These are phyloP conservation scores for Cyphomyrus plagiostoma DNA, from an alignment of 2,113 vertebrate species.

Conservation along the genomic window DNA sequence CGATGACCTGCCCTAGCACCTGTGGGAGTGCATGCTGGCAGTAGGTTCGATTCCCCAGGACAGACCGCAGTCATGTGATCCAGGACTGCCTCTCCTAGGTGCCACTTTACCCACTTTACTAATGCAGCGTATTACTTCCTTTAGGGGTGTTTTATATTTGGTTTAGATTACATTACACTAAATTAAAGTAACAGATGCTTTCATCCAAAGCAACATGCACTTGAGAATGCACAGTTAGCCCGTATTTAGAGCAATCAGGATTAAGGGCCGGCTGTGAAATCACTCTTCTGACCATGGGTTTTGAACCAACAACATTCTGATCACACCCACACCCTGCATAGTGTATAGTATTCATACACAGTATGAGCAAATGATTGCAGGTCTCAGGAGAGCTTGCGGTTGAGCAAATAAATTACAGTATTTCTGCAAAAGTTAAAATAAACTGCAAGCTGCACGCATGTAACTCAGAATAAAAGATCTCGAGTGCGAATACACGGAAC, in stretches of 20 bases:
- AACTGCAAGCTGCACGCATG: neutral
- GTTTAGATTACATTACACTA: neutral
- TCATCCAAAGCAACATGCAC: neutral
- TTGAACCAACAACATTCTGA: neutral
- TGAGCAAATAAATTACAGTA: neutral
- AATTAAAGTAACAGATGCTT: neutral
- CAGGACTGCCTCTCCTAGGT: neutral
- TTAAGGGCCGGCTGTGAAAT: neutral
- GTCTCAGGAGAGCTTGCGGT: neutral
- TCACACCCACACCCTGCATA: neutral
- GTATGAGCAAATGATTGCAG: neutral
- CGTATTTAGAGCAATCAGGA: neutral
- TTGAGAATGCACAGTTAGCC: neutral
- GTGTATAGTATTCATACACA: neutral
- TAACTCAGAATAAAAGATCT: neutral
- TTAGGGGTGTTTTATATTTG: neutral
- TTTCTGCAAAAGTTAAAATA: neutral
- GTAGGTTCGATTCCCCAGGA: neutral
- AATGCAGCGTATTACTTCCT: neutral
- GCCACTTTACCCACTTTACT: neutral
- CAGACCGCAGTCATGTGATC: neutral
- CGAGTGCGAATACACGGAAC: neutral
- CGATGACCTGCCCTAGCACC: neutral
- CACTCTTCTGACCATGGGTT: neutral
- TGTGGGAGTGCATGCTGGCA: neutral